phyloP scores from a whole-genome alignment of 2,113 vertebrate genomes.

The Empidonax traillii region DNA sequence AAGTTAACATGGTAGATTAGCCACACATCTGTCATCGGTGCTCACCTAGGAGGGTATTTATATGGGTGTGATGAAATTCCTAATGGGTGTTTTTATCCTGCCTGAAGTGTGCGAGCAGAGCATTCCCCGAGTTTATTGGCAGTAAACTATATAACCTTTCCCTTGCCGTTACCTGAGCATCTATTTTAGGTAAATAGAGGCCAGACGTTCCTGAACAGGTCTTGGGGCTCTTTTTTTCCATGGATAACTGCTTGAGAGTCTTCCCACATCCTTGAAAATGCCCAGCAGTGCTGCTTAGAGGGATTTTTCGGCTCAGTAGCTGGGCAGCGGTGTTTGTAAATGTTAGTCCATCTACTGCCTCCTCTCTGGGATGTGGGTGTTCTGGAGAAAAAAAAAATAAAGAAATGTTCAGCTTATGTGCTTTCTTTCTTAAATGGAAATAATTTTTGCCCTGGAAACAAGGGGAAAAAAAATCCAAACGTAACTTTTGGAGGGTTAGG shows the following conservation, averaged over 20 bases:
- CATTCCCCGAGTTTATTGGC: slow-evolving; percentile 59
- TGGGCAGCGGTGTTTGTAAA: neutral
- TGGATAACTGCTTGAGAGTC: slow-evolving; percentile 6
- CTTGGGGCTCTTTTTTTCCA: slow-evolving; percentile 18
- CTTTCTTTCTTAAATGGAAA: slow-evolving; percentile 16
- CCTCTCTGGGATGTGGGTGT: neutral
- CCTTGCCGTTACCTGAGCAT: slow-evolving; percentile 5
- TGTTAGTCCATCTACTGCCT: neutral
- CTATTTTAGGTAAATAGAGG: slow-evolving; percentile 54
- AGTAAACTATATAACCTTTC: slow-evolving; percentile 60
- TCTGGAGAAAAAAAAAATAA: neutral
- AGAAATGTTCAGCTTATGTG: neutral
- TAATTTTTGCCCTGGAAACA: slow-evolving; percentile 36
- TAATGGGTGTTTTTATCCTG: slow-evolving; percentile 67
- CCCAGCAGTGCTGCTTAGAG: neutral
- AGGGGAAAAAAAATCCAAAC: neutral
- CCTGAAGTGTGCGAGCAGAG: slow-evolving; percentile 54
- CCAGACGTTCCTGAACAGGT: neutral
- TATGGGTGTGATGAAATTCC: slow-evolving; percentile 73
- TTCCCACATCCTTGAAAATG: neutral
- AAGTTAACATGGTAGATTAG: slow-evolving; percentile 78
- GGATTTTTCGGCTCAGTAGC: slow-evolving; percentile 11
- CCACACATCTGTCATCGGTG: slow-evolving; percentile 72
- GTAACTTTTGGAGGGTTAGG: slow-evolving; percentile 46
- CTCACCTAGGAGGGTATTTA: slow-evolving; percentile 68